A percentile compares a stretch with the other conserved stretches of the same genome.
Evolutionary conservation across 2,113 vertebrate genomes (phyloP).

Genomic region (Psilopsiagon aurifrons): DNA sequence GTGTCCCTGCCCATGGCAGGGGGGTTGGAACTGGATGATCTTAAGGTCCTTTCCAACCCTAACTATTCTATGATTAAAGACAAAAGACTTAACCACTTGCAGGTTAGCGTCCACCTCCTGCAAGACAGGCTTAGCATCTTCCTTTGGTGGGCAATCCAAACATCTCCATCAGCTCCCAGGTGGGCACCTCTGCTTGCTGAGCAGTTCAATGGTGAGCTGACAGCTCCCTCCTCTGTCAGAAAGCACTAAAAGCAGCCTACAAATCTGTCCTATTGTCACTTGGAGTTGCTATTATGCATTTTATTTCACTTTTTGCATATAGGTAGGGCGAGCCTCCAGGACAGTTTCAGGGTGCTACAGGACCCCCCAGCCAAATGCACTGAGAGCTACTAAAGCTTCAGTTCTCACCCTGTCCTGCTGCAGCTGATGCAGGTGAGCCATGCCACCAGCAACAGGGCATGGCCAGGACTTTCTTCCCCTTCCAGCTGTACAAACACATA

Average conservation of each 20-base stretch:
- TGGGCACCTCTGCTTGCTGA: neutral
- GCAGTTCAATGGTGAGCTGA: neutral
- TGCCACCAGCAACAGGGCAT: neutral
- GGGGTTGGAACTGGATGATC: too few species aligned
- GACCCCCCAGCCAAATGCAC: neutral
- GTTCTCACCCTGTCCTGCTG: neutral
- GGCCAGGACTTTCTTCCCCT: neutral
- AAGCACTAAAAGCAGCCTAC: neutral
- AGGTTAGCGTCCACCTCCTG: neutral
- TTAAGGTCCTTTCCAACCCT: too few species aligned
- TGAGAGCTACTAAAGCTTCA: neutral
- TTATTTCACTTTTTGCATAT: neutral
- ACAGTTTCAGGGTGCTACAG: neutral
- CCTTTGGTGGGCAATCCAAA: neutral
- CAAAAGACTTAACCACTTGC: neutral
- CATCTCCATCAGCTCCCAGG: neutral
- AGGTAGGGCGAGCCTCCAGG: neutral
- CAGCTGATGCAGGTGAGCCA: neutral
- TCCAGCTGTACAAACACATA: neutral
- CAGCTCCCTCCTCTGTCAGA: conserved; percentile 52
- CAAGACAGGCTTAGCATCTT: neutral
- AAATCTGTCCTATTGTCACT: neutral
- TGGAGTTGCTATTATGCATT: accelerated
- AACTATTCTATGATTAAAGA: neutral
- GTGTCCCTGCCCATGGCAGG: too few species aligned